These are phyloP conservation scores for Erebia aethiops DNA, from an alignment of 2,888 invertebrate species.

Conservation along the genomic window DNA sequence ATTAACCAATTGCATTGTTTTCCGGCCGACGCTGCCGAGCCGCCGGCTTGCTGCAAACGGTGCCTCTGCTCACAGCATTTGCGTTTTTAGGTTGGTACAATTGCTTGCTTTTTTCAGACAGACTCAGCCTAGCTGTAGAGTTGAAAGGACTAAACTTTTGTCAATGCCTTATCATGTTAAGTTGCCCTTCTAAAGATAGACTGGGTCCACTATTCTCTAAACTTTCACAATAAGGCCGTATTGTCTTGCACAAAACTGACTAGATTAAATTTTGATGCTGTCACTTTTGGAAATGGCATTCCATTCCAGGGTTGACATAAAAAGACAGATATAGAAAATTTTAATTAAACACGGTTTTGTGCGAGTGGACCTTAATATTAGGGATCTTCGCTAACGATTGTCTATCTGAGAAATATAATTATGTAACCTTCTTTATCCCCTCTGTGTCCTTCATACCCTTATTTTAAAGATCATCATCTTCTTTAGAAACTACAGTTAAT, in stretches of 20 bases:
- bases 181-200: background rate
- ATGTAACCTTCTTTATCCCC: no score
- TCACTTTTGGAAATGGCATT: no score
- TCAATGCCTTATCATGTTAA: background rate
- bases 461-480: background rate
- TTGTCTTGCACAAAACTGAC: no score
- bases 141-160: background rate
- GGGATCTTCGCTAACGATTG: no score
- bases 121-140: background rate
- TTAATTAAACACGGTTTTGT: no score
- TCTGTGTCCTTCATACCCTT: background rate
- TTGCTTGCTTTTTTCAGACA: conserved; percentile 59
- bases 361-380: no score
- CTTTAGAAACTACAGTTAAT: background rate
- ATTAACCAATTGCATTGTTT: conserved; percentile 75
- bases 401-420: no score
- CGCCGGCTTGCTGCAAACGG: conserved; percentile 70
- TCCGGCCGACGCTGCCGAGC: conserved; percentile 70
- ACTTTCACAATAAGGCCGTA: no score
- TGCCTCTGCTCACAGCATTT: conserved; percentile 80
- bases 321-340: no score
- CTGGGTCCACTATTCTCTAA: background rate
- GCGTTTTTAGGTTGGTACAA: conserved; percentile 80
- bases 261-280: no score
- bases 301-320: no score